Evolutionary conservation across 2,888 invertebrate species (phyloP).

Genomic region (Lithophane socia): DNA sequence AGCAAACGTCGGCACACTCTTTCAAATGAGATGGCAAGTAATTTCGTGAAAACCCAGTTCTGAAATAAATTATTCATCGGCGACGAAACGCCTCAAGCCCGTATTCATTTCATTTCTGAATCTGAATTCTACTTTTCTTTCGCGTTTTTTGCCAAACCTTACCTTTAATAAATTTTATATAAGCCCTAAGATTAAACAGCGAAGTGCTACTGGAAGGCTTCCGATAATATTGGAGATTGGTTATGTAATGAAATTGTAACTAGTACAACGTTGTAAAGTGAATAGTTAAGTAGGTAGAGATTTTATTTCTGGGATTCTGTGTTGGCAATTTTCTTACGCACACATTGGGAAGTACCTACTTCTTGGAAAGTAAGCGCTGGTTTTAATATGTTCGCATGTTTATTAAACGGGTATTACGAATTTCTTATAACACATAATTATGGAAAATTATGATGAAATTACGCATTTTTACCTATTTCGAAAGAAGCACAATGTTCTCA

Average conservation of each 20-base stretch:
- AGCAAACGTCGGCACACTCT: conserved; percentile 79
- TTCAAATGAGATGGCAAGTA: conserved; percentile 88
- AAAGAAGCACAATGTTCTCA: neutral
- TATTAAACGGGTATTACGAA: neutral
- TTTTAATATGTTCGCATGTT: neutral
- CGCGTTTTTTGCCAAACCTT: conserved; percentile 84
- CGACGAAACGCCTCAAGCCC: conserved; percentile 89
- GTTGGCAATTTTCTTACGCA: neutral
- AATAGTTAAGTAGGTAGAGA: conserved; percentile 23
- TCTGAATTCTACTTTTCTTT: conserved; percentile 87
- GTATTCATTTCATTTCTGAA: conserved; percentile 90
- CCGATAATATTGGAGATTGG: conserved; percentile 68
- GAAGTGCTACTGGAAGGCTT: conserved; percentile 67
- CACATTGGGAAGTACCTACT: neutral
- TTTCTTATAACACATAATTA: too few relatives aligned
- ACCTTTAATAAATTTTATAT: conserved; percentile 89
- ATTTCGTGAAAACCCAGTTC: conserved; percentile 89
- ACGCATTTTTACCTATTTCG: neutral
- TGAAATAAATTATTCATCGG: conserved; percentile 90
- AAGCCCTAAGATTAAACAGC: conserved; percentile 85
- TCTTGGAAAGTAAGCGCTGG: neutral
- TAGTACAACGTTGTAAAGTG: conserved; percentile 34
- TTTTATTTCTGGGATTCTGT: neutral
- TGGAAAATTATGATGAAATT: too few relatives aligned
- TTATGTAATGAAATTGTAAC: conserved; percentile 62